These are phyloP conservation scores for Asbolus verrucosus DNA, from an alignment of 1,140 invertebrate species.

Conservation along the genomic window DNA sequence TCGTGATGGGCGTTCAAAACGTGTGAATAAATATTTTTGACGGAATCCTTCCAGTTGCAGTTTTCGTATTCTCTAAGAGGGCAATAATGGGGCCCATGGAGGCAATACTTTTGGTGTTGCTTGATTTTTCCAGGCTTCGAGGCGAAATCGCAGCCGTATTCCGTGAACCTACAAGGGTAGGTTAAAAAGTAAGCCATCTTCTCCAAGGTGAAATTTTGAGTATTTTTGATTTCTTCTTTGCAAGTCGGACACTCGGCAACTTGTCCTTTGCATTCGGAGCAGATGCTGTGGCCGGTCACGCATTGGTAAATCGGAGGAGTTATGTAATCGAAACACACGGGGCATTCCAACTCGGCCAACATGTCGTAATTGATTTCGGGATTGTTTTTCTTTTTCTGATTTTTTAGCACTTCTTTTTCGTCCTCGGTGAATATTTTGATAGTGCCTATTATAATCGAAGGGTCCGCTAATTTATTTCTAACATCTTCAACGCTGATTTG, in stretches of 20 bases:
- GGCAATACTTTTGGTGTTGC: slow-evolving; percentile 50
- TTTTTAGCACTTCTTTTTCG: slow-evolving; percentile 10
- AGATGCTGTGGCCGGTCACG: slow-evolving; percentile 57
- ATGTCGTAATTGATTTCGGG: slow-evolving; percentile 44
- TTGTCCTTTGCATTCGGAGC: slow-evolving; percentile 48
- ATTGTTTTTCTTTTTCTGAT: slow-evolving; percentile 8
- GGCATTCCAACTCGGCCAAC: slow-evolving; percentile 56
- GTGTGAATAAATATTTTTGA: slow-evolving; percentile 45
- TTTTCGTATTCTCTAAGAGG: slow-evolving; percentile 38
- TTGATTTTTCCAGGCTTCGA: slow-evolving; percentile 39
- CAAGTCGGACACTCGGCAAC: slow-evolving; percentile 49
- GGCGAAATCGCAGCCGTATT: slow-evolving; percentile 47
- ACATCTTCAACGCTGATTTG: slow-evolving; percentile 46
- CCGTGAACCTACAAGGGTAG: slow-evolving; percentile 54
- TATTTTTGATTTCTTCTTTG: slow-evolving; percentile 43
- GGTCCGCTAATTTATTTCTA: slow-evolving; percentile 46
- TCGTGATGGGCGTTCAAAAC: slow-evolving; percentile 45
- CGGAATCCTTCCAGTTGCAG: slow-evolving; percentile 45
- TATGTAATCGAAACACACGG: slow-evolving; percentile 57
- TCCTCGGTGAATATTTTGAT: slow-evolving; percentile 44
- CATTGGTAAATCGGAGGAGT: slow-evolving; percentile 57
- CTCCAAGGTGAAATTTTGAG: slow-evolving; percentile 55
- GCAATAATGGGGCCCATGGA: slow-evolving; percentile 46
- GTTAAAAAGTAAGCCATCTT: slow-evolving; percentile 43
- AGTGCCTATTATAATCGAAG: slow-evolving; percentile 33